A percentile compares a stretch with the other conserved stretches of the same genome.
These are phyloP conservation scores for Agraylea sexmaculata DNA, from an alignment of 1,140 invertebrate genomes.

Conservation along the genomic window DNA sequence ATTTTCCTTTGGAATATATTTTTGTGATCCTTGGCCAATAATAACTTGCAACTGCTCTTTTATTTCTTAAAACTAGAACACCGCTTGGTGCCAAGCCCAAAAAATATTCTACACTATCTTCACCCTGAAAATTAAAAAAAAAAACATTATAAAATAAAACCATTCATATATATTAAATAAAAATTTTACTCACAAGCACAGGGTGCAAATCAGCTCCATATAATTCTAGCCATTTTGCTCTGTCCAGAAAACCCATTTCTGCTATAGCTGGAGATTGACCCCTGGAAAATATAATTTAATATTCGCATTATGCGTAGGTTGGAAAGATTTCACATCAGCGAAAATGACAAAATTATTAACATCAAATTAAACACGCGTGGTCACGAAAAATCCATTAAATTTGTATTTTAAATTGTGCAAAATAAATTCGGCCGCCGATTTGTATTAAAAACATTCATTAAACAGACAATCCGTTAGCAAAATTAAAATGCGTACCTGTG, in stretches of 20 bases:
- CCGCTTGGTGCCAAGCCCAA: constrained; percentile 95
- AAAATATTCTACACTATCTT: constrained; percentile 94
- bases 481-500: too few species aligned
- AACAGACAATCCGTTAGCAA: too few species aligned
- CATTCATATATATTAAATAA: constrained; percentile 19
- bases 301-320: too few species aligned
- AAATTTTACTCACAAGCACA: constrained; percentile 39
- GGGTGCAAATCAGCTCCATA: constrained; percentile 88
- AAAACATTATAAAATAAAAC: constrained; percentile 23
- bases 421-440: too few species aligned
- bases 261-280: constrained; percentile 51
- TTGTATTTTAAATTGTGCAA: too few species aligned
- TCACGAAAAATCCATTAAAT: too few species aligned
- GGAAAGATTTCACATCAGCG: too few species aligned
- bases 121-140: constrained; percentile 57
- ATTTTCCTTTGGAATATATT: constrained; percentile 90
- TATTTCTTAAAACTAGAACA: constrained; percentile 89
- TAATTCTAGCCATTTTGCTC: constrained; percentile 93
- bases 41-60: constrained; percentile 96
- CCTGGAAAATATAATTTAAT: constrained; percentile 33
- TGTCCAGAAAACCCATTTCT: constrained; percentile 84
- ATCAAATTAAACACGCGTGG: too few species aligned
- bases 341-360: too few species aligned
- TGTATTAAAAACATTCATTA: too few species aligned
- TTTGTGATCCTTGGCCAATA: constrained; percentile 97